phyloP scores from a whole-genome alignment of 2,888 invertebrate species.

The Chirona hameri region DNA sequence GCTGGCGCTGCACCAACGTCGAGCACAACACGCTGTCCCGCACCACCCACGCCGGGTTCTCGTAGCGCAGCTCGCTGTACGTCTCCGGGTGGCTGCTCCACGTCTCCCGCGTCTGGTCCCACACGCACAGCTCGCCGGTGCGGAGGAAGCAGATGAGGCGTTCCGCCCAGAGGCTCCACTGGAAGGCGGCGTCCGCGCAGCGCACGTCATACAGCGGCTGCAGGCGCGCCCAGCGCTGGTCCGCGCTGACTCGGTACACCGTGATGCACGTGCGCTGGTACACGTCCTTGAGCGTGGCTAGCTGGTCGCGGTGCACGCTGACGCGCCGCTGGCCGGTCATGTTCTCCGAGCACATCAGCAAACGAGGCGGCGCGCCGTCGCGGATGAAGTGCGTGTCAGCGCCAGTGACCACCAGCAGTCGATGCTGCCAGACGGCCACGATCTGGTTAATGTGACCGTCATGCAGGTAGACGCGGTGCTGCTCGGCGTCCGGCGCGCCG shows the following conservation, averaged over 20 bases:
- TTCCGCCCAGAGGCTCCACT: background rate
- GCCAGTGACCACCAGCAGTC: conserved; percentile 9
- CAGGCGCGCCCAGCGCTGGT: conserved; percentile 40
- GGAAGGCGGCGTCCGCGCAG: background rate
- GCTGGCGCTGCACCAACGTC: conserved; percentile 33
- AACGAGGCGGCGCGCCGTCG: background rate
- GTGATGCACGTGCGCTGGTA: conserved; percentile 64
- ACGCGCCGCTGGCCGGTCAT: conserved; percentile 86
- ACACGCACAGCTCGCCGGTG: conserved; percentile 32
- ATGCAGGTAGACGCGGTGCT: conserved; percentile 1
- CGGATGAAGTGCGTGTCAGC: conserved; percentile 2
- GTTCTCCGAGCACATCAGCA: conserved; percentile 57
- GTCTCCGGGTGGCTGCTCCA: conserved; percentile 60
- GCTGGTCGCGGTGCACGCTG: conserved; percentile 75
- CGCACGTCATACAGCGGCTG: background rate
- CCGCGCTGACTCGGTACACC: conserved; percentile 64
- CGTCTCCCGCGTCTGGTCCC: conserved; percentile 61
- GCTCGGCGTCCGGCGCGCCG: background rate
- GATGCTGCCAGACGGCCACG: background rate
- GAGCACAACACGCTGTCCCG: conserved; percentile 3
- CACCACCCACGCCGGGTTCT: conserved; percentile 62
- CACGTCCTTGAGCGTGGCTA: conserved; percentile 61
- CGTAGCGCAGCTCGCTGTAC: conserved; percentile 59
- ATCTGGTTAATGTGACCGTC: background rate
- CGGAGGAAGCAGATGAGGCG: conserved; percentile 3